phyloP scores from a whole-genome alignment of 23 tunicate species.

The Trididemnum miniatum region DNA sequence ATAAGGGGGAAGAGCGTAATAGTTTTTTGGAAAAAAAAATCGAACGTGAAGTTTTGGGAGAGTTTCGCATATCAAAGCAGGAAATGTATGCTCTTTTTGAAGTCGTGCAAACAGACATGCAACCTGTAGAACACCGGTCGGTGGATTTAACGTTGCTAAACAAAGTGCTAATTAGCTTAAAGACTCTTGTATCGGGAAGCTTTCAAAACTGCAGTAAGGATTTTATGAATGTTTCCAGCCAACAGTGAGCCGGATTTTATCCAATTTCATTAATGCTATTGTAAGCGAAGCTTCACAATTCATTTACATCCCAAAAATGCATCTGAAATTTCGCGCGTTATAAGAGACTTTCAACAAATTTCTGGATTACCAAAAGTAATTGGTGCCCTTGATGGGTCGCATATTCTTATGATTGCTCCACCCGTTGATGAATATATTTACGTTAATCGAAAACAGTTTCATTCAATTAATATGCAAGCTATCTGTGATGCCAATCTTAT shows the following conservation, averaged over 20 bases:
- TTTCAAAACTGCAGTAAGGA: constrained; percentile 13
- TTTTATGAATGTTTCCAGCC: neutral
- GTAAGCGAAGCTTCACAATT: neutral
- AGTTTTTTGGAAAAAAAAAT: no score
- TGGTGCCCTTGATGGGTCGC: constrained; percentile 15
- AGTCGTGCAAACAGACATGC: neutral
- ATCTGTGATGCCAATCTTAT: constrained; percentile 30
- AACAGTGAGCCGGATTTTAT: neutral
- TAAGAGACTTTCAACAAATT: neutral
- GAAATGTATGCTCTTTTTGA: neutral
- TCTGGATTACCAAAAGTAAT: constrained; percentile 2
- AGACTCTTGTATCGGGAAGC: constrained; percentile 1
- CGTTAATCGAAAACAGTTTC: constrained; percentile 45
- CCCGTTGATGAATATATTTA: constrained; percentile 23
- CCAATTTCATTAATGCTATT: neutral
- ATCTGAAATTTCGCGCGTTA: neutral
- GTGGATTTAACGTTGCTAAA: neutral
- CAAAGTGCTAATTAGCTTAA: neutral
- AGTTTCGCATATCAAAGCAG: neutral
- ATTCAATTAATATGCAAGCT: constrained; percentile 50
- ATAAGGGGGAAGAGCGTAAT: no score
- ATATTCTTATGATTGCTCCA: constrained; percentile 35
- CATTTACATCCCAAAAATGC: neutral
- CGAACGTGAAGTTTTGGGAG: neutral
- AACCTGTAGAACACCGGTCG: neutral